These are phyloP conservation scores for Mus minutoides DNA, from an alignment of 2,797 vertebrate genomes.

Conservation along the genomic window DNA sequence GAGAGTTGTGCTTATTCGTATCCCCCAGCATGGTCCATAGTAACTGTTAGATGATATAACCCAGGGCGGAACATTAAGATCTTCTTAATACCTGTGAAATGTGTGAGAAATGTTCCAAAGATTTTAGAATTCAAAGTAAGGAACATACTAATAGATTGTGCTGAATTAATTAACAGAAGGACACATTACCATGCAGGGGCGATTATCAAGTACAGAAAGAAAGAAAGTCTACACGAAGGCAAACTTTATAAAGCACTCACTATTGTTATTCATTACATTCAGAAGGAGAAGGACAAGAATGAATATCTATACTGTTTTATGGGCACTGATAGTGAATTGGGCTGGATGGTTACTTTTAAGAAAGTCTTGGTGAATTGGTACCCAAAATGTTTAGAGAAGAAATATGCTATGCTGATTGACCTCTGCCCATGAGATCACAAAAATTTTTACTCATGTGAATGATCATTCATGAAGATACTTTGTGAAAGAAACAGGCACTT, in stretches of 20 bases:
- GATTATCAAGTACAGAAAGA: neutral
- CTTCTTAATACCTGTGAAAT: neutral
- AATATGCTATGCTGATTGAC: neutral
- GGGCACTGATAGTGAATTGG: neutral
- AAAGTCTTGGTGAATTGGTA: neutral
- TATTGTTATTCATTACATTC: too few species aligned
- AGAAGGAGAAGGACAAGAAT: neutral
- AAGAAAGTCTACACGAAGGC: neutral
- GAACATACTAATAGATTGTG: neutral
- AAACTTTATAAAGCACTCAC: neutral
- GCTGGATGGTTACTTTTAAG: neutral
- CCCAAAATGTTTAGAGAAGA: neutral
- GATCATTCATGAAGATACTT: neutral
- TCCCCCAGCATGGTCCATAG: neutral
- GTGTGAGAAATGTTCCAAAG: neutral
- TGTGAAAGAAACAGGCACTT: neutral
- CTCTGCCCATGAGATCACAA: neutral
- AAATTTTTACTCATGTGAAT: neutral
- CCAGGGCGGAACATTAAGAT: neutral
- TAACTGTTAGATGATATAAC: neutral
- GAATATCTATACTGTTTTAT: neutral
- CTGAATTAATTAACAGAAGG: too few species aligned
- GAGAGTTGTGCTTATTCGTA: neutral
- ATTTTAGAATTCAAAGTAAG: neutral
- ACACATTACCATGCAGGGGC: neutral